Conservation (phyloP, 2,797 vertebrate species). For the Pseudochirops corinnae region DNA sequence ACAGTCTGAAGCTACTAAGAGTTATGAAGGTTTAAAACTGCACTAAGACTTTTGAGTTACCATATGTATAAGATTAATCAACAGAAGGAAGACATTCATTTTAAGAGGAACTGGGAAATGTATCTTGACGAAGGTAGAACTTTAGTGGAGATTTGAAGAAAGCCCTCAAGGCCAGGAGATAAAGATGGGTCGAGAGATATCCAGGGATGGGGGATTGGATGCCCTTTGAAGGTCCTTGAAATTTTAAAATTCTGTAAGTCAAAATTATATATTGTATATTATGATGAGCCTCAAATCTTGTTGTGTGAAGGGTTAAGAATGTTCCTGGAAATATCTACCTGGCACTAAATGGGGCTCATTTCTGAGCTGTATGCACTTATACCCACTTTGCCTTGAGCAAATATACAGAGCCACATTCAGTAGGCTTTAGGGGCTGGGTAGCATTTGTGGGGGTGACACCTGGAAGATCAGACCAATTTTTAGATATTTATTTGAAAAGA, state of each 20-base stretch:
- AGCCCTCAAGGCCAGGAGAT: background rate
- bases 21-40: background rate
- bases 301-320: background rate
- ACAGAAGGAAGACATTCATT: background rate
- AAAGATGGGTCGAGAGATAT: background rate
- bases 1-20: background rate
- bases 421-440: background rate
- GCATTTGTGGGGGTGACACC: background rate
- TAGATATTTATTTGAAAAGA: slow-evolving; percentile 35
- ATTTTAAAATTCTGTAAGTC: background rate
- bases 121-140: background rate
- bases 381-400: background rate
- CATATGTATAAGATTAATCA: background rate
- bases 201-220: background rate
- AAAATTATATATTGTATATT: background rate
- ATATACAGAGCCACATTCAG: slow-evolving; percentile 4
- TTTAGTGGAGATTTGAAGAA: background rate
- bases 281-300: background rate
- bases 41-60: background rate
- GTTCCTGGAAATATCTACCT: background rate
- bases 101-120: background rate
- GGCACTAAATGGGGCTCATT: background rate
- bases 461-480: slow-evolving; percentile 29
- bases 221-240: background rate
- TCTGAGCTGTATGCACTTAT: background rate